These are phyloP conservation scores for Cuniculus paca DNA, from an alignment of 2,797 vertebrate species.

Conservation along the genomic window DNA sequence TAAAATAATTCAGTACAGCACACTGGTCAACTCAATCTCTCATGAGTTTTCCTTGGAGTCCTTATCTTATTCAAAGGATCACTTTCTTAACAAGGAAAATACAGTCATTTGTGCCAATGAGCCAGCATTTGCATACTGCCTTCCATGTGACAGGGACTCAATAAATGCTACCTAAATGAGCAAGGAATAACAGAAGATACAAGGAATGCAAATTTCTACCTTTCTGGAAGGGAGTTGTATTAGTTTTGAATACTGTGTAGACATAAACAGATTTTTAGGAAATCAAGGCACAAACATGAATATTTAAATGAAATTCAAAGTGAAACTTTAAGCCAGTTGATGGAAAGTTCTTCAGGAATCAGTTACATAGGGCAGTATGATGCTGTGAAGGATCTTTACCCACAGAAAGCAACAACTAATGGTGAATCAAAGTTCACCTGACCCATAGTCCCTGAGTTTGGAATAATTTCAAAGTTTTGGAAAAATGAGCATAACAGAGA, in stretches of 20 bases:
- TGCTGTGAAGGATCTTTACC: neutral
- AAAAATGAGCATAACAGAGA: neutral
- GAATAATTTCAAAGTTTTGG: conserved; percentile 52
- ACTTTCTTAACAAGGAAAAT: neutral
- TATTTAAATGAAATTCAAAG: conserved; percentile 19
- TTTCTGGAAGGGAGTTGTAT: neutral
- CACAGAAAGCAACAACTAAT: neutral
- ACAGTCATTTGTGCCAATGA: neutral
- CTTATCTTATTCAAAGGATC: neutral
- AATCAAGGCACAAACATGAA: neutral
- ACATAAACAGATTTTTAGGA: conserved; percentile 13
- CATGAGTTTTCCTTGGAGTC: neutral
- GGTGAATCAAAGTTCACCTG: neutral
- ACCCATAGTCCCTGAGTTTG: neutral
- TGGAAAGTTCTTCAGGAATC: neutral
- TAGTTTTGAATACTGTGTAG: neutral
- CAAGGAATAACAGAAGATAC: neutral
- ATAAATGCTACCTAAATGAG: neutral
- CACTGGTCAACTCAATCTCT: neutral
- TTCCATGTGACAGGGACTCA: neutral
- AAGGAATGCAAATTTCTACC: neutral
- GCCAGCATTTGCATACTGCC: neutral
- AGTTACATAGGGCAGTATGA: neutral
- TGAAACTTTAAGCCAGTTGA: neutral
- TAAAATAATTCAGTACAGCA: conserved; percentile 22